Evolutionary conservation across 2,113 vertebrate species (phyloP).

Genomic region (Taurulus bubalis): DNA sequence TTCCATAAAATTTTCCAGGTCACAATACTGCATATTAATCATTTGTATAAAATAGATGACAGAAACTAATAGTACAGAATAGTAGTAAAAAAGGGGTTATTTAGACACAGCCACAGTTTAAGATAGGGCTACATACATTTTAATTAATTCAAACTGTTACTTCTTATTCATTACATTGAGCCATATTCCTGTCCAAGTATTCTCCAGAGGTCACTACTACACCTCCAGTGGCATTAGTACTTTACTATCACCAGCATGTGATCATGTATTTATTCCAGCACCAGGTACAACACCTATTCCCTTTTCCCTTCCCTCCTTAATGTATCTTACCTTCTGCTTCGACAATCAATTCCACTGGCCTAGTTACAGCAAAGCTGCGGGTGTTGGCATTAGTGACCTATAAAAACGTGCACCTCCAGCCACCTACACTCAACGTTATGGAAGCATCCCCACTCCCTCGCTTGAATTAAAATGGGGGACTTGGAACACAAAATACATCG

Average conservation of each 20-base stretch:
- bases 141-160: not conserved
- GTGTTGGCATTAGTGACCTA: slow-evolving; percentile 71
- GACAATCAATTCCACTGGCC: slow-evolving; percentile 60
- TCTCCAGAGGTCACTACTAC: not conserved
- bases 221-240: not conserved
- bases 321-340: slow-evolving; percentile 40
- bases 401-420: slow-evolving; percentile 38
- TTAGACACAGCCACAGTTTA: not conserved
- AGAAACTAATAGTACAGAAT: not conserved
- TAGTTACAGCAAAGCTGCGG: slow-evolving; percentile 53
- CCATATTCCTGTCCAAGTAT: not conserved
- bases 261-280: slow-evolving; percentile 9
- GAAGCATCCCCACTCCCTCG: not conserved
- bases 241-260: not conserved
- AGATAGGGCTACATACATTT: not conserved
- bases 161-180: not conserved
- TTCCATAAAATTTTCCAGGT: not conserved
- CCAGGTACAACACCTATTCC: slow-evolving; percentile 24
- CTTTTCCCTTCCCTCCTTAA: slow-evolving; percentile 31
- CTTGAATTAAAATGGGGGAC: slow-evolving; percentile 24
- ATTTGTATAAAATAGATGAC: not conserved
- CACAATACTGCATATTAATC: not conserved
- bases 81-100: not conserved
- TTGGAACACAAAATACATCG: not conserved
- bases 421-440: slow-evolving; percentile 24